phyloP scores from a whole-genome alignment of 2,113 vertebrate species.

The Gallinago undulata region DNA sequence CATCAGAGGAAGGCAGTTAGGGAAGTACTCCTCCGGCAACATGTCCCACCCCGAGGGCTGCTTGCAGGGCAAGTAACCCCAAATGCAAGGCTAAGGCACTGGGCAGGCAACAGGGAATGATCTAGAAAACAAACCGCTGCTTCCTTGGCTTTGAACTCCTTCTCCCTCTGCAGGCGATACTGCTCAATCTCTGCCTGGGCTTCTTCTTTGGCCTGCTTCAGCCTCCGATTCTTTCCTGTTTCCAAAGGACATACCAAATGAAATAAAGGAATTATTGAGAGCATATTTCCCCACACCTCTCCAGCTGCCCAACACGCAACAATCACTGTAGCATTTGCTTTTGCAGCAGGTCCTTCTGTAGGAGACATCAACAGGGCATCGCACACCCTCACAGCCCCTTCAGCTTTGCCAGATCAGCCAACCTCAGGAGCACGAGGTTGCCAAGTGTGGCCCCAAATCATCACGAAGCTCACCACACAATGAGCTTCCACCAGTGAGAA shows the following conservation, averaged over 20 bases:
- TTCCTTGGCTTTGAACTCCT: conserved; percentile 97
- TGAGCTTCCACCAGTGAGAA: not conserved
- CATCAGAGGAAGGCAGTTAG: not conserved
- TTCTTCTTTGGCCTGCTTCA: conserved; percentile 99
- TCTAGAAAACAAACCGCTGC: conserved; percentile 80
- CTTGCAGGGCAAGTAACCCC: not conserved
- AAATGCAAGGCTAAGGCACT: not conserved
- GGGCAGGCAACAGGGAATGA: not conserved
- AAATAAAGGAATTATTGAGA: not conserved
- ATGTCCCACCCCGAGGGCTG: accelerated
- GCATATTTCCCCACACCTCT: accelerated
- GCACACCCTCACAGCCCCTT: accelerated
- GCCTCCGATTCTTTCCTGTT: conserved; percentile 91
- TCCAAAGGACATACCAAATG: not conserved
- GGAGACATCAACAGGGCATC: not conserved
- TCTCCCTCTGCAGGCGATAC: conserved; percentile 94
- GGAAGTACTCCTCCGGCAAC: not conserved
- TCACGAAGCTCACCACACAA: accelerated
- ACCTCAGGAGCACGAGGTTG: accelerated
- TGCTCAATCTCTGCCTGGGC: conserved; percentile 98
- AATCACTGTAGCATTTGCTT: accelerated
- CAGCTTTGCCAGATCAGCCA: accelerated
- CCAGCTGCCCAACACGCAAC: accelerated
- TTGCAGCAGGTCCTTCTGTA: not conserved
- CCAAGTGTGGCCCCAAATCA: accelerated